Conservation (phyloP, 2,888 invertebrate genomes). For the Epinotia brunnichana region DNA sequence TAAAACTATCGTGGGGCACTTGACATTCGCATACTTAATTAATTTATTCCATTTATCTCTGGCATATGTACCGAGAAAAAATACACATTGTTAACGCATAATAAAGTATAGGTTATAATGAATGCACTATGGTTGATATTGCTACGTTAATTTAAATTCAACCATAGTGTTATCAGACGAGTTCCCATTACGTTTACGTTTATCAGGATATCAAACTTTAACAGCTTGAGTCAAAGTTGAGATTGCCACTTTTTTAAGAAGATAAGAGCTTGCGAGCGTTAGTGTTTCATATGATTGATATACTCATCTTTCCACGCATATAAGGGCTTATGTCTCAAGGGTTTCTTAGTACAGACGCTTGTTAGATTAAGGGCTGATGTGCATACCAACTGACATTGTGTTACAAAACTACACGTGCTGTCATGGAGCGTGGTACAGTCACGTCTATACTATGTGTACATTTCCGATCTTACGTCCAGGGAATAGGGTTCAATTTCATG, state of each 20-base stretch:
- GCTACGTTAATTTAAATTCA: background rate
- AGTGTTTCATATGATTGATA: conserved; percentile 20
- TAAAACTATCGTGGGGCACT: conserved; percentile 10
- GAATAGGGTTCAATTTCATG: background rate
- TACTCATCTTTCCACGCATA: background rate
- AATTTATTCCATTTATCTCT: conserved; percentile 31
- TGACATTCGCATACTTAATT: conserved; percentile 26
- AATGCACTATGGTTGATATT: conserved; percentile 7
- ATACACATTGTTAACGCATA: conserved; percentile 1
- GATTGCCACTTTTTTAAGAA: background rate
- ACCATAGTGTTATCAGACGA: conserved; percentile 5
- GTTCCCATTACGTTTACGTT: background rate
- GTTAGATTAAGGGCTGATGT: background rate
- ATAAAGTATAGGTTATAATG: background rate
- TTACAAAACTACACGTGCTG: conserved; percentile 8
- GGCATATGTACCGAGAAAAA: conserved; percentile 7
- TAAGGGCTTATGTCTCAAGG: background rate
- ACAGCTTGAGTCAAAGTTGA: background rate
- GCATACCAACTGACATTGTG: conserved; percentile 18
- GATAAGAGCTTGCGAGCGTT: background rate
- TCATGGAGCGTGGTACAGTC: background rate
- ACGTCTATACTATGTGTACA: background rate
- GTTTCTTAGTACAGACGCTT: background rate
- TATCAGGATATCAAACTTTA: background rate
- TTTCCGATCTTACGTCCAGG: no score